Evolutionary conservation across 2,797 vertebrate genomes (phyloP).

Genomic region (Dryobates pubescens): DNA sequence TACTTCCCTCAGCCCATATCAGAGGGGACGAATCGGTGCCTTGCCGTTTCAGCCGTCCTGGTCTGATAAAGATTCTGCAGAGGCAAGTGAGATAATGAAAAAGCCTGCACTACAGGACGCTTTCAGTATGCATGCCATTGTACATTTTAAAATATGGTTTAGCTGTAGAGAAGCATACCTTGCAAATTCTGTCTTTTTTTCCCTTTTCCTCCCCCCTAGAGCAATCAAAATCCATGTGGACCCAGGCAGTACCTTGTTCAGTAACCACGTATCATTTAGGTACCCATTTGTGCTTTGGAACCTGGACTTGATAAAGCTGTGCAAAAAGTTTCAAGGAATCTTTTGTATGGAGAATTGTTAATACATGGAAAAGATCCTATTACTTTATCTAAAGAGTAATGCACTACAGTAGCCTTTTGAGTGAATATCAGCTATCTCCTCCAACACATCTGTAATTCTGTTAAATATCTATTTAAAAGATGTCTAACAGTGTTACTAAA

Average conservation of each 20-base stretch:
- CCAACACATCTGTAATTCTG: constrained; percentile 51
- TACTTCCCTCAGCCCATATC: background rate
- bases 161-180: constrained; percentile 41
- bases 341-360: constrained; percentile 55
- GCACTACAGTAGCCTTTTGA: constrained; percentile 50
- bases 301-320: constrained; percentile 36
- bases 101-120: background rate
- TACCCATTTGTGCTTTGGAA: constrained; percentile 57
- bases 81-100: background rate
- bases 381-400: constrained; percentile 59
- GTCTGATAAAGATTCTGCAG: background rate
- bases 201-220: background rate
- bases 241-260: constrained; percentile 32
- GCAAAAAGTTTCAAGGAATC: constrained; percentile 56
- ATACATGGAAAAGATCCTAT: constrained; percentile 44
- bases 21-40: background rate
- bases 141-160: constrained; percentile 43
- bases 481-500: constrained; percentile 40
- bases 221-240: constrained; percentile 35
- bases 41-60: background rate
- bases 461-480: constrained; percentile 66
- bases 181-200: constrained; percentile 28
- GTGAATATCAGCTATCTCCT: constrained; percentile 54
- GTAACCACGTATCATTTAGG: constrained; percentile 1
- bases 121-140: constrained; percentile 19